Conservation (phyloP, 2,888 invertebrate genomes). For the Conomelus anceps region DNA sequence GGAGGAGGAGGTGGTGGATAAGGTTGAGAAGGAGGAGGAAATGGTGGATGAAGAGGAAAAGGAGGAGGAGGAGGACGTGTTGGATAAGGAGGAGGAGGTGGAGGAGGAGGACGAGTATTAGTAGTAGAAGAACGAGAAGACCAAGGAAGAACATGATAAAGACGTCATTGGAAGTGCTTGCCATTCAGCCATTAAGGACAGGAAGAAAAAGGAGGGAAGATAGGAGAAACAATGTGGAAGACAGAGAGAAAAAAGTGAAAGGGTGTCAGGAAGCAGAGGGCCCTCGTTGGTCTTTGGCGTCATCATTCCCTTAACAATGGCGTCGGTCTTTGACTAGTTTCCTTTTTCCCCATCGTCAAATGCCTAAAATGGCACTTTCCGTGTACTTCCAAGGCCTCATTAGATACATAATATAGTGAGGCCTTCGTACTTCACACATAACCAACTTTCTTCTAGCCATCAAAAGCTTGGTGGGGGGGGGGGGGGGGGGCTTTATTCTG, state of each 20-base stretch:
- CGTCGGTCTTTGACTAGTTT: background rate
- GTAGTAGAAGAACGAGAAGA: no score
- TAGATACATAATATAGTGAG: background rate
- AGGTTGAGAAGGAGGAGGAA: background rate
- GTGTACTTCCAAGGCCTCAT: background rate
- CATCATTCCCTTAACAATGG: background rate
- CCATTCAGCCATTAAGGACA: background rate
- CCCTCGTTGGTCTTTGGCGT: background rate
- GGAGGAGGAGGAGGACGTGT: no score
- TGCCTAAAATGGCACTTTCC: background rate
- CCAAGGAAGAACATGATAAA: no score
- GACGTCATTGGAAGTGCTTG: no score
- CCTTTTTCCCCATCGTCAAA: background rate
- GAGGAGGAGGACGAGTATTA: no score
- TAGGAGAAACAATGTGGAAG: conserved; percentile 15
- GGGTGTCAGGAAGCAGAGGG: conserved; percentile 12
- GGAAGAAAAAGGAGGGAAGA: conserved; percentile 19
- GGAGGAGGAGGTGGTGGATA: background rate
- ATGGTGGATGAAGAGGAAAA: background rate
- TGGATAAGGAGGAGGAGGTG: no score
- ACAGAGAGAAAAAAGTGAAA: conserved; percentile 5
- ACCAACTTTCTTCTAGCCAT: background rate
- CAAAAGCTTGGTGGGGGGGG: background rate
- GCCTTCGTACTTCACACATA: no score
- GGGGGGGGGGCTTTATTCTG: background rate